phyloP scores from a whole-genome alignment of 1,140 invertebrate genomes.

The Hyposmocoma kahamanoa region DNA sequence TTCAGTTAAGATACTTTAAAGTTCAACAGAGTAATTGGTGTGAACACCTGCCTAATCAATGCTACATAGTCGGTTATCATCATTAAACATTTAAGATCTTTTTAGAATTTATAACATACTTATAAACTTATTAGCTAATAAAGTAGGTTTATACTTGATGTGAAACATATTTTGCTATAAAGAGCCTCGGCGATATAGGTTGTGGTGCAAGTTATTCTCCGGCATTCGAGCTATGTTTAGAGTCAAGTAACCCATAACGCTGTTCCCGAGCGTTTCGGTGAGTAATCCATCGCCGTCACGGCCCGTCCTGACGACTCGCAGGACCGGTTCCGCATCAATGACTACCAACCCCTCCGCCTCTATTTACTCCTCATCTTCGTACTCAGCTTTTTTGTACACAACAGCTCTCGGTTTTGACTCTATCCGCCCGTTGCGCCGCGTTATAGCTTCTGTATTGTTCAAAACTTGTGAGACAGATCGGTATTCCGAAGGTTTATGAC shows the following conservation, averaged over 20 bases:
- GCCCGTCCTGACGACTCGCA: constrained; percentile 8
- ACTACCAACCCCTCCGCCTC: constrained; percentile 51
- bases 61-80: no score
- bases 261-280: constrained; percentile 38
- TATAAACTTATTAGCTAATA: no score
- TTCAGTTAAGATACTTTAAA: no score
- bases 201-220: not conserved
- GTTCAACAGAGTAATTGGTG: no score
- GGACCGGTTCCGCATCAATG: constrained; percentile 68
- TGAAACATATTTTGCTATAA: no score
- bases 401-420: constrained; percentile 58
- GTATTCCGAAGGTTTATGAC: not conserved
- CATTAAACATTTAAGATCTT: no score
- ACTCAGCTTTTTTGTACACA: constrained; percentile 38
- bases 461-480: not conserved
- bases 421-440: constrained; percentile 21
- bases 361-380: constrained; percentile 43
- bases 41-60: no score
- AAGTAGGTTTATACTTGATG: no score
- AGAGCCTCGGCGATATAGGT: not conserved
- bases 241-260: constrained; percentile 19
- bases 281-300: constrained; percentile 63
- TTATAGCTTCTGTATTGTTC: not conserved
- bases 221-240: constrained; percentile 21
- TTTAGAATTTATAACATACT: no score